Evolutionary conservation across 1,140 invertebrate species (phyloP), one percentile per base, ranked within the genome.

Genomic region (Pteromalus puparum): DNA sequence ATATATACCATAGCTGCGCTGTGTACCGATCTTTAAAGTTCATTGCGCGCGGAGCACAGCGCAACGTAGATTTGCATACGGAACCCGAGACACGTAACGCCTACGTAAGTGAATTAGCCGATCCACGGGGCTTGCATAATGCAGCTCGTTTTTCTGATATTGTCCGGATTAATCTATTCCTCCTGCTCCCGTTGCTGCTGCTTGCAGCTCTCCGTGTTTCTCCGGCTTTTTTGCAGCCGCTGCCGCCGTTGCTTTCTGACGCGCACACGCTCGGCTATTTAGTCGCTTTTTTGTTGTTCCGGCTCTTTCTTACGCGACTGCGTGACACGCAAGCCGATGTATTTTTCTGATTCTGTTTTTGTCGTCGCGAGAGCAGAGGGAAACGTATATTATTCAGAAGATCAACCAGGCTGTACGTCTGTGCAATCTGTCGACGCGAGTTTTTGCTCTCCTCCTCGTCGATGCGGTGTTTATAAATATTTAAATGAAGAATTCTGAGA

Each of bases 1-100:
- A 61, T 18, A 1, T 53, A 53, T 61, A 61, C 21, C 30, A 34
- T 34, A 5, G 30, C 30, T 34, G 6, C 18, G 18, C 73, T 78
- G 75, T 34, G 30, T 34, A 70, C 21, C 81, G 80, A 85, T 86
- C 84, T 85, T 87, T 87, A 85, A 86, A 87, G 85, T 86, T 87
- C 86, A 87, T 88, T 85, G 87, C 85, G 87, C 85, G 75, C 76
- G 15, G 13, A 1, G 13, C 13, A 53, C 0, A 61, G 53, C 21
- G 18, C 15, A 61, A 7, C 21, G 79, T 53, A 68, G 79, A 88
- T 88, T 87, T 87, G 82, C 88, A 87, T 86, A 82, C 65, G 76
- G 81, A 88, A 88, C 84, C 15, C 30, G 74, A 77, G 77, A 74
- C 79, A 77, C 65, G 53, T 75, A 83, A 38, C 48, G 61, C 76